Base-by-base conservation (phyloP, 2,113 vertebrate genomes). In the Cathartes aura region DNA sequence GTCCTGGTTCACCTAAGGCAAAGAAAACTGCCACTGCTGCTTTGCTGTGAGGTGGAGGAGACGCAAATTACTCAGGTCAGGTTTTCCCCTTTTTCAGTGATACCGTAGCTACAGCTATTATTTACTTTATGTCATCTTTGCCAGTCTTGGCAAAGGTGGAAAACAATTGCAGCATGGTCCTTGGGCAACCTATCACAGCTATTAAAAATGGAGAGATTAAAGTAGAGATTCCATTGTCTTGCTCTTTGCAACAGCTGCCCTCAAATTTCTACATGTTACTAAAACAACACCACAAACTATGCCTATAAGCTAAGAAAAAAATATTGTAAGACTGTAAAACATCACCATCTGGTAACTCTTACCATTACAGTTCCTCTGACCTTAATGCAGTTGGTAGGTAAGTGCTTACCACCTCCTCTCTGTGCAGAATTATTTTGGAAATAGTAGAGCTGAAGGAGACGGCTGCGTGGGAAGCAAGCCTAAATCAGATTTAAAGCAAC, bases 401-500 rank as follows among this genome's bases (percentile, higher is more conserved):
- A 63, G 43, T 36, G n/a, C 76, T 68, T 67, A 43, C 72, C 71
- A 78, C 15, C 8, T 75, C 56, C 60, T 59, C 64, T 36, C 55
- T 42, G 42, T 43, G 50, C 71, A 86, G 85, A 89, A 64, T 50
- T 83, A 91, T 64, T 79, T 78, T 89, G 63, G 80, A 95, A 93
- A 87, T 18, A 93, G 81, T 68, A 48, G 82, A 87, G 40, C 73
- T 88, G 88, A 88, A 75, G 70, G 82, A 87, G 59, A 87, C 6
- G 7, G 75, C 59, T 90, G 75, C 1, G 52, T 87, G 71, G 71
- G 76, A 92, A 79, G 79, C 38, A 79, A 90, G 85, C 23, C 52
- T 89, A 94, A 88, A 75, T 89, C 66, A 83, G 56, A 86, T 48
- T 71, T 82, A 90, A 93, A 95, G 71, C 70, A 95, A 93, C 59